These are phyloP conservation scores for Pristionchus exspectatus DNA, from an alignment of 2,888 invertebrate species.

Conservation along the genomic window DNA sequence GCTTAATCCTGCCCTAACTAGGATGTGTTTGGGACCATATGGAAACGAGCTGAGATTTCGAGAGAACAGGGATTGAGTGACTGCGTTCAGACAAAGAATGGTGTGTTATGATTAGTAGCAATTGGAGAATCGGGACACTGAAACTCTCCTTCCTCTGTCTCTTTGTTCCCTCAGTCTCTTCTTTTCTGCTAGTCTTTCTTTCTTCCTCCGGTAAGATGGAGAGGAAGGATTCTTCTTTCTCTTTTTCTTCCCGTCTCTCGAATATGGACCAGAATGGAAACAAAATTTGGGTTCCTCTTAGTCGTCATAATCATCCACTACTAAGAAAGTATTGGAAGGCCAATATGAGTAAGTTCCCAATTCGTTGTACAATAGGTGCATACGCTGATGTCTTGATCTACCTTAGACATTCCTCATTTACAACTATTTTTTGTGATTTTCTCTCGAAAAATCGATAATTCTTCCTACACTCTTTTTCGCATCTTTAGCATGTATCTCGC, in stretches of 20 bases:
- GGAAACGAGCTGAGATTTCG: not conserved
- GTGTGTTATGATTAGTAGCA: not conserved
- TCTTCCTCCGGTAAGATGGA: not conserved
- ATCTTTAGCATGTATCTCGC: too few relatives aligned
- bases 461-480: too few relatives aligned
- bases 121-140: not conserved
- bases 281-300: not conserved
- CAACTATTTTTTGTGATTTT: too few relatives aligned
- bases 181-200: not conserved
- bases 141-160: not conserved
- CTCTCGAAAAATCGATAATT: too few relatives aligned
- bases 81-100: too few relatives aligned
- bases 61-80: too few relatives aligned
- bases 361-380: too few relatives aligned
- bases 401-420: too few relatives aligned
- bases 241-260: too few relatives aligned
- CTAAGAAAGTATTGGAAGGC: not conserved
- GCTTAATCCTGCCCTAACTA: not conserved
- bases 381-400: too few relatives aligned
- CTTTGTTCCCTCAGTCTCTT: not conserved
- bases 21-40: not conserved
- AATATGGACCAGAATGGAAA: not conserved
- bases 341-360: not conserved
- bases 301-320: not conserved
- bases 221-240: not conserved